These are phyloP conservation scores for Plecturocebus donacophilus DNA, from an alignment of 2,113 vertebrate genomes.

Conservation along the genomic window DNA sequence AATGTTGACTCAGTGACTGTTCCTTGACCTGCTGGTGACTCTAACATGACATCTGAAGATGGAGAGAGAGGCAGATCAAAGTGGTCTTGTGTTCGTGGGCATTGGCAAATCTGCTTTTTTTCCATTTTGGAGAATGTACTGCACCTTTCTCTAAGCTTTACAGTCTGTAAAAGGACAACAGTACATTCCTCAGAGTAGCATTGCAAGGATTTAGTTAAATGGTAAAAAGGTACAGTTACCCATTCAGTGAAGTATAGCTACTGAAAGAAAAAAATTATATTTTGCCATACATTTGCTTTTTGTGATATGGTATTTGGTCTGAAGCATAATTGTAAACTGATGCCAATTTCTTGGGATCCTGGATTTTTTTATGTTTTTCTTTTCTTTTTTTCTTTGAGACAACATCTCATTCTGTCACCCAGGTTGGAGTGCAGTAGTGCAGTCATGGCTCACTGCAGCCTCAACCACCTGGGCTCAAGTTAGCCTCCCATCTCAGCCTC, in stretches of 20 bases:
- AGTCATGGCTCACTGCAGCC: too few species aligned
- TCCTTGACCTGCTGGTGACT: background rate
- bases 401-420: too few species aligned
- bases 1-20: background rate
- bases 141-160: background rate
- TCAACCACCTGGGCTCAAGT: too few species aligned
- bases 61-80: background rate
- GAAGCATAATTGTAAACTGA: background rate
- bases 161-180: background rate
- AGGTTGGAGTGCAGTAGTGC: too few species aligned
- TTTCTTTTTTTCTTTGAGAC: too few species aligned
- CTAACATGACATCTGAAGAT: background rate
- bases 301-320: background rate
- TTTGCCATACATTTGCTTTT: background rate
- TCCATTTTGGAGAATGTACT: background rate
- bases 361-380: background rate
- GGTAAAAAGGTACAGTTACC: background rate
- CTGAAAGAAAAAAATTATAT: background rate
- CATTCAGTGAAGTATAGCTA: background rate
- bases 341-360: background rate
- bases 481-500: too few species aligned
- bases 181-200: accelerated
- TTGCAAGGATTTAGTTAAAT: background rate
- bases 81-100: background rate
- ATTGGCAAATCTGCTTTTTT: background rate